These are phyloP conservation scores for Ramazzottius varieornatus DNA, from an alignment of 2,888 invertebrate species.

Conservation along the genomic window DNA sequence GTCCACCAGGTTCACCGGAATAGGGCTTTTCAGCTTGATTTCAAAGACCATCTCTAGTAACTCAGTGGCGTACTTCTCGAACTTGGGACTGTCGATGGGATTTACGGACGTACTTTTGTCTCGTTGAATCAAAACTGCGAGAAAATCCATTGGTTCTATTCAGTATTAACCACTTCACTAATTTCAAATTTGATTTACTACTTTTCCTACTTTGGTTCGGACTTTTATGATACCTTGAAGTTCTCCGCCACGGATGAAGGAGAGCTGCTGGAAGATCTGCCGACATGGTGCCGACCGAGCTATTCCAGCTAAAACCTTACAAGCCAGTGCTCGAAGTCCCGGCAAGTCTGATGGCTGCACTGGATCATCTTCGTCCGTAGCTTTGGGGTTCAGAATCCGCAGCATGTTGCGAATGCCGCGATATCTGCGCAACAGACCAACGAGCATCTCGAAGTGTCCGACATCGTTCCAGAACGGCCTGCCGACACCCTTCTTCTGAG, in stretches of 20 bases:
- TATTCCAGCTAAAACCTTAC: background rate
- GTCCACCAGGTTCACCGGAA: background rate
- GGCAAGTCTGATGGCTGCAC: background rate
- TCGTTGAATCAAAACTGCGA: too few species aligned
- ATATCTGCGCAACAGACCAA: background rate
- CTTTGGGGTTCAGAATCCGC: background rate
- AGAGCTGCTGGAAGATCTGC: background rate
- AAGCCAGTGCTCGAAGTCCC: background rate
- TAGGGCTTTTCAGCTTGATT: background rate
- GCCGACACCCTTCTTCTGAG: background rate
- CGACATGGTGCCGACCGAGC: background rate
- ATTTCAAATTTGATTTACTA: background rate
- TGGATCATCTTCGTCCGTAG: background rate
- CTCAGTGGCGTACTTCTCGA: background rate
- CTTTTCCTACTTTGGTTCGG: too few species aligned
- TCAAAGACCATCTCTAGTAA: background rate
- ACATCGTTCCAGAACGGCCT: background rate
- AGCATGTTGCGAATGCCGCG: background rate
- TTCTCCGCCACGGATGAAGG: background rate
- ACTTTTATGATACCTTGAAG: conserved; percentile 3
- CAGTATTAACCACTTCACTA: too few species aligned
- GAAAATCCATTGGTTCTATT: too few species aligned
- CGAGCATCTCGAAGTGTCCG: background rate
- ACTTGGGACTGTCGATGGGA: background rate
- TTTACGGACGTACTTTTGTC: too few species aligned